A percentile compares a stretch with the other conserved stretches of the same genome.
These are phyloP conservation scores for Helobdella robusta DNA, from an alignment of 2,888 invertebrate genomes.

Conservation along the genomic window DNA sequence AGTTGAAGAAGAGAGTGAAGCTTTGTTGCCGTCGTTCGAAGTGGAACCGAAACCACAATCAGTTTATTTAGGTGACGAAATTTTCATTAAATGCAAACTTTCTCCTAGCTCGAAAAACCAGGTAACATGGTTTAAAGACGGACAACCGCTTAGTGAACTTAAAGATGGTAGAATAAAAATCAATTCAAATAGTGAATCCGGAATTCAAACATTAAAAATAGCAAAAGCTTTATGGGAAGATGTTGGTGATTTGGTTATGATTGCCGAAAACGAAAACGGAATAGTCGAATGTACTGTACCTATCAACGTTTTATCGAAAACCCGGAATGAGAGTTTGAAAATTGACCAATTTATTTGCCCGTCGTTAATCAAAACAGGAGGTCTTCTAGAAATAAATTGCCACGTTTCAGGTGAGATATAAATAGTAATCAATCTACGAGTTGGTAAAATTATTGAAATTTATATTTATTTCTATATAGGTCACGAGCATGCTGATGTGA, in stretches of 20 bases:
- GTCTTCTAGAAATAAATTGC: not conserved
- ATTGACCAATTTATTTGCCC: constrained; percentile 2
- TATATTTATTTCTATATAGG: too few relatives aligned
- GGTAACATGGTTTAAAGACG: constrained; percentile 18
- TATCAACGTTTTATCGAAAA: not conserved
- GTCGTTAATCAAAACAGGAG: not conserved
- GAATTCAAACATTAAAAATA: not conserved
- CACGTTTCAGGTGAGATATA: not conserved
- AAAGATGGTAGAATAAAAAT: not conserved
- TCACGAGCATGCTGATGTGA: too few relatives aligned
- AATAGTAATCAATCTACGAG: too few relatives aligned
- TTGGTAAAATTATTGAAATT: too few relatives aligned
- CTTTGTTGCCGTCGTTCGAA: too few relatives aligned
- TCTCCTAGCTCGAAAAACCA: too few relatives aligned
- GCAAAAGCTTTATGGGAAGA: not conserved
- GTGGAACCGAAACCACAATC: too few relatives aligned
- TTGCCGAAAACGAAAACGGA: constrained; percentile 19
- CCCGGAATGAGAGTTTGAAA: constrained; percentile 1
- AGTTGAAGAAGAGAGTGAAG: too few relatives aligned
- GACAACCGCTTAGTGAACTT: constrained; percentile 11
- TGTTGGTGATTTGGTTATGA: constrained; percentile 7
- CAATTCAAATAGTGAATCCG: not conserved
- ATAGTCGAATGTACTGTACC: not conserved
- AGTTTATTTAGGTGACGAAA: too few relatives aligned
- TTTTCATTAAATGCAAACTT: too few relatives aligned